These are phyloP conservation scores for Beaufortia kweichowensis DNA, from an alignment of 2,113 vertebrate species.

Conservation along the genomic window DNA sequence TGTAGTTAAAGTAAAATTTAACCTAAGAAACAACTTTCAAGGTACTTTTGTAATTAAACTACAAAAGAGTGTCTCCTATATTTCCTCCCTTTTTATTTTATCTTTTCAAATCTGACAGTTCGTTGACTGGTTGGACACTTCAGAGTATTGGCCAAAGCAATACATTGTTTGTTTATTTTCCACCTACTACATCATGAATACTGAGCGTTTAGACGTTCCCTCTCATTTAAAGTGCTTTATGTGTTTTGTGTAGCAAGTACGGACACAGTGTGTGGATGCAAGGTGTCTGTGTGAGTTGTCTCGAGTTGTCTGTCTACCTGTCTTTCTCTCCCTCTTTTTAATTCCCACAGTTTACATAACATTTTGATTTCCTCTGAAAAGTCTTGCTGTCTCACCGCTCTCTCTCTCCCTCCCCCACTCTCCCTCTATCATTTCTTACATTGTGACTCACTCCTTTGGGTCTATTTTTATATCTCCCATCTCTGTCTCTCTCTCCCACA, in stretches of 20 bases:
- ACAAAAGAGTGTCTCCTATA: no score
- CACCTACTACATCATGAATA: neutral
- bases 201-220: neutral
- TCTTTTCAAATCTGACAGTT: no score
- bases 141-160: neutral
- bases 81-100: no score
- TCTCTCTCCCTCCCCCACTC: constrained; percentile 55
- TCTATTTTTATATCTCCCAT: constrained; percentile 70
- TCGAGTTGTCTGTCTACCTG: constrained; percentile 10
- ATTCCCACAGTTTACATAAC: constrained; percentile 67
- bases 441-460: constrained; percentile 75
- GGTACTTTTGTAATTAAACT: no score
- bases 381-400: constrained; percentile 49
- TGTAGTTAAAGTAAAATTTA: no score
- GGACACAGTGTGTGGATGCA: neutral
- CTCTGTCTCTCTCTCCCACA: constrained; percentile 39
- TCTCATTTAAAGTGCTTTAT: neutral
- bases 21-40: no score
- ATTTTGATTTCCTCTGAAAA: constrained; percentile 66
- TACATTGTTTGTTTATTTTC: neutral
- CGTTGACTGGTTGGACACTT: neutral
- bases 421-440: constrained; percentile 63
- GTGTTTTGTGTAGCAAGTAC: neutral
- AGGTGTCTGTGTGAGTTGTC: constrained; percentile 9
- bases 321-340: constrained; percentile 44